phyloP scores from a whole-genome alignment of 2,797 vertebrate genomes.

The Ptychobarbus kaznakovi region DNA sequence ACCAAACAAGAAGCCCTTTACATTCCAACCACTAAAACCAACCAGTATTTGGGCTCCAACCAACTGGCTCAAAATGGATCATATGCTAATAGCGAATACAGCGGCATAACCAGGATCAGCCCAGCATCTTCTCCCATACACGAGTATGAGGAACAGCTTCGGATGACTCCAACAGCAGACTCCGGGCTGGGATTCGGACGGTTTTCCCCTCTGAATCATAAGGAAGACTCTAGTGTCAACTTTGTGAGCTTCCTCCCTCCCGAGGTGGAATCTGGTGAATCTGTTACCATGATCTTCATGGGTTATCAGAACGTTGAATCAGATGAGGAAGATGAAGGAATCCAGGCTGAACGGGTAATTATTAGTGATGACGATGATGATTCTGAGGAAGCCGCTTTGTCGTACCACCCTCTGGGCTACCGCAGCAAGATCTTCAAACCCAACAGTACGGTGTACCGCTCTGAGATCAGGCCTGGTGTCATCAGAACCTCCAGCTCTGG shows the following conservation, averaged over 20 bases:
- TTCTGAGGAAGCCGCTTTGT: conserved; percentile 66
- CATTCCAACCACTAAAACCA: conserved; percentile 53
- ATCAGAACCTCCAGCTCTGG: conserved; percentile 62
- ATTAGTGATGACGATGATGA: conserved; percentile 78
- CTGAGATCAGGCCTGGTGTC: conserved; percentile 63
- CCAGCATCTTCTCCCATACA: conserved; percentile 55
- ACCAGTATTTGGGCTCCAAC: conserved; percentile 3
- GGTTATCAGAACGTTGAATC: conserved; percentile 87
- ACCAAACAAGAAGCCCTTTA: conserved; percentile 36
- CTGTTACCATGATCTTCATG: conserved; percentile 96
- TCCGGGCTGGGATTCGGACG: conserved; percentile 51
- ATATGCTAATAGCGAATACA: conserved; percentile 16
- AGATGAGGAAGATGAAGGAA: conserved; percentile 80
- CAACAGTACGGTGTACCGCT: conserved; percentile 75
- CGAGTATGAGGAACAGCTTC: conserved; percentile 58
- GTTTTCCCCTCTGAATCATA: conserved; percentile 61
- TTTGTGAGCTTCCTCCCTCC: conserved; percentile 75
- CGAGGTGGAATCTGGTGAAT: conserved; percentile 74
- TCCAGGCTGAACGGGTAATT: conserved; percentile 89
- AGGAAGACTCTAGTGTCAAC: conserved; percentile 73
- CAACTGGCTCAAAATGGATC: conserved; percentile 28
- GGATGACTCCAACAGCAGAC: conserved; percentile 60
- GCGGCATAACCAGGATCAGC: conserved; percentile 45
- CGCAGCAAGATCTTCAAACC: conserved; percentile 85
- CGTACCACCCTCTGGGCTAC: conserved; percentile 83